phyloP scores from a whole-genome alignment of 2,797 vertebrate species.

The Rhinella marina region DNA sequence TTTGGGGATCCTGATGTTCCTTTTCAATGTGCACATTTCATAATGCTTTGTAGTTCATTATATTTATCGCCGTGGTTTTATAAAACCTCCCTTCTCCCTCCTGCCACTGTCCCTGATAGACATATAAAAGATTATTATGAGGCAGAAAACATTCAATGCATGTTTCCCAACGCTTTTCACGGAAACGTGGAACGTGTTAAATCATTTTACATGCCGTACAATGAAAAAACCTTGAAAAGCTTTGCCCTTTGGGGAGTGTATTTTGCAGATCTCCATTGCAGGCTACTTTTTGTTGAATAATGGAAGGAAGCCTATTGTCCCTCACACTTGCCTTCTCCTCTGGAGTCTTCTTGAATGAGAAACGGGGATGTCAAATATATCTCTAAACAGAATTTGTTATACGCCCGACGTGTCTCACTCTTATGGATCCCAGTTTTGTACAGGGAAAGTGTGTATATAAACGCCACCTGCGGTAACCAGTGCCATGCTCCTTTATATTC shows the following conservation, averaged over 20 bases:
- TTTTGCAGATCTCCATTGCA: constrained; percentile 31
- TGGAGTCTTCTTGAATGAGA: constrained; percentile 29
- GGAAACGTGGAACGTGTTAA: neutral
- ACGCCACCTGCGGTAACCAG: neutral
- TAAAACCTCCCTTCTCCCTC: neutral
- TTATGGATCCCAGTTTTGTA: neutral
- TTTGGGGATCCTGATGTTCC: no score
- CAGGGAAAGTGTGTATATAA: neutral
- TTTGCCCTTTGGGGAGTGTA: constrained; percentile 17
- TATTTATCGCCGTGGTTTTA: neutral
- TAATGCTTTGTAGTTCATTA: neutral
- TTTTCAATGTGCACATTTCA: neutral
- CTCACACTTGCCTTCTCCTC: constrained; percentile 25
- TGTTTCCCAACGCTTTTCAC: neutral
- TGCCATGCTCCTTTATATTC: neutral
- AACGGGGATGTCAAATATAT: constrained; percentile 33
- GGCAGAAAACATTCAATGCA: neutral
- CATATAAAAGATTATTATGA: neutral
- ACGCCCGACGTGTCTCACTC: neutral
- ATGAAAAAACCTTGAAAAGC: constrained; percentile 23
- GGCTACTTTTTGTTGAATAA: constrained; percentile 33
- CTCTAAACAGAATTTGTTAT: constrained; percentile 35
- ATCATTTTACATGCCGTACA: constrained; percentile 17
- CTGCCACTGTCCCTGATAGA: neutral
- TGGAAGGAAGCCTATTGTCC: constrained; percentile 32